A percentile compares a stretch with the other conserved stretches of the same genome.
These are phyloP conservation scores for Conchocele bisecta DNA, from an alignment of 2,888 invertebrate genomes.

Conservation along the genomic window DNA sequence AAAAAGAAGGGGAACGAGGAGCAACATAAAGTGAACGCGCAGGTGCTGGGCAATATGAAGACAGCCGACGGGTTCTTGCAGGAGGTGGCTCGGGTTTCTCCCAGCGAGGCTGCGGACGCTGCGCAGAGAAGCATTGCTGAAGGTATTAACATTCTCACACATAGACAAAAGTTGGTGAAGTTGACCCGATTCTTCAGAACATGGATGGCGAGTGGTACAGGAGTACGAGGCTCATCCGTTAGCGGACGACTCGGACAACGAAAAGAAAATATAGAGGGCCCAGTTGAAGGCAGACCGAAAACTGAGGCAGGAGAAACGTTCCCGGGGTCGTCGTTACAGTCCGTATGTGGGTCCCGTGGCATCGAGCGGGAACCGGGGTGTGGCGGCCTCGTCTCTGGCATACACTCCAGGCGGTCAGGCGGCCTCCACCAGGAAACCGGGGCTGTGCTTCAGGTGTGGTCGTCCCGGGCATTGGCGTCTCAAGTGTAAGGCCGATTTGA, in stretches of 20 bases:
- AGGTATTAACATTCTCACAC: conserved; percentile 30
- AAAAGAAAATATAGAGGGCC: conserved; percentile 33
- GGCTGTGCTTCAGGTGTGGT: conserved; percentile 4
- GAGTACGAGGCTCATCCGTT: conserved; percentile 36
- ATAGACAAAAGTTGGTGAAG: conserved; percentile 27
- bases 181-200: conserved; percentile 21
- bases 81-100: not conserved
- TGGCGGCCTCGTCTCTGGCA: no score
- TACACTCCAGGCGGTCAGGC: no score
- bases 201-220: conserved; percentile 23
- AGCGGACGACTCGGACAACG: conserved; percentile 32
- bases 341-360: not conserved
- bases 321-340: not conserved
- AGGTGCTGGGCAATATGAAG: conserved; percentile 12
- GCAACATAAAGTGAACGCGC: conserved; percentile 13
- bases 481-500: not conserved
- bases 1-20: conserved; percentile 21
- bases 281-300: conserved; percentile 27
- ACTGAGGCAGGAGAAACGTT: conserved; percentile 11
- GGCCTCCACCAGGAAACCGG: not conserved
- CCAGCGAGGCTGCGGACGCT: not conserved
- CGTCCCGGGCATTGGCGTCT: not conserved
- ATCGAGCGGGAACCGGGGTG: not conserved
- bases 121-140: conserved; percentile 14
- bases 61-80: conserved; percentile 7